Evolutionary conservation across 2,113 vertebrate genomes (phyloP).

Genomic region (Lamprotornis superbus): DNA sequence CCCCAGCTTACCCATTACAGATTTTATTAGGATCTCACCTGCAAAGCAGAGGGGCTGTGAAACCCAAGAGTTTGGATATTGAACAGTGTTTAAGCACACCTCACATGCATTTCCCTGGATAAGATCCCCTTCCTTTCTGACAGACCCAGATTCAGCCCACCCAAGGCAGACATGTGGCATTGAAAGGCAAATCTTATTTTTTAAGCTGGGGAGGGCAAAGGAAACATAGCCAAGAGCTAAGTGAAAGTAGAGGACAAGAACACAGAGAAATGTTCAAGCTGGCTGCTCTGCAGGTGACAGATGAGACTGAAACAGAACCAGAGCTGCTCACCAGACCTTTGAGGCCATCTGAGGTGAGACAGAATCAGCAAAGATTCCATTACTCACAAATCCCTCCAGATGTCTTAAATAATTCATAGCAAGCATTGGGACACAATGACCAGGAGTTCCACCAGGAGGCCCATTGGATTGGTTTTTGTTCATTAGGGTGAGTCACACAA

Average conservation of each 20-base stretch:
- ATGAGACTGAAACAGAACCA: not conserved
- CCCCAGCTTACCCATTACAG: fast-evolving
- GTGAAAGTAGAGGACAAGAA: not conserved
- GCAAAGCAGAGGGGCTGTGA: not conserved
- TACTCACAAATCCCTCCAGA: constrained; percentile 44
- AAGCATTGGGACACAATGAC: constrained; percentile 8
- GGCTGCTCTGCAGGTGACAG: not conserved
- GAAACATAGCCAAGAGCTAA: not conserved
- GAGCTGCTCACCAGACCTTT: constrained; percentile 2
- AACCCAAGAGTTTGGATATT: not conserved
- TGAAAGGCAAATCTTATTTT: not conserved
- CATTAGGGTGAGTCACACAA: constrained; percentile 47
- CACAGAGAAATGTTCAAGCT: not conserved
- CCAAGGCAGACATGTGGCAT: not conserved
- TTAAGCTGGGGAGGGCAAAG: not conserved
- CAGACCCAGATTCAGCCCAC: not conserved
- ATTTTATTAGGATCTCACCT: not conserved
- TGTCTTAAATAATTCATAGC: constrained; percentile 56
- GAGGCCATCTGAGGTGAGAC: constrained; percentile 29
- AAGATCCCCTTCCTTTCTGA: not conserved
- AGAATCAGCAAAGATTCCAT: constrained; percentile 38
- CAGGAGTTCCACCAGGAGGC: constrained; percentile 15
- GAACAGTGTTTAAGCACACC: not conserved
- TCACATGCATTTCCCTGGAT: not conserved
- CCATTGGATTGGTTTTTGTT: not conserved